Percentiles rank a stretch among this genome's conserved stretches.
phyloP scores from a whole-genome alignment of 2,888 invertebrate species.

The Cantharis flavilabris region DNA sequence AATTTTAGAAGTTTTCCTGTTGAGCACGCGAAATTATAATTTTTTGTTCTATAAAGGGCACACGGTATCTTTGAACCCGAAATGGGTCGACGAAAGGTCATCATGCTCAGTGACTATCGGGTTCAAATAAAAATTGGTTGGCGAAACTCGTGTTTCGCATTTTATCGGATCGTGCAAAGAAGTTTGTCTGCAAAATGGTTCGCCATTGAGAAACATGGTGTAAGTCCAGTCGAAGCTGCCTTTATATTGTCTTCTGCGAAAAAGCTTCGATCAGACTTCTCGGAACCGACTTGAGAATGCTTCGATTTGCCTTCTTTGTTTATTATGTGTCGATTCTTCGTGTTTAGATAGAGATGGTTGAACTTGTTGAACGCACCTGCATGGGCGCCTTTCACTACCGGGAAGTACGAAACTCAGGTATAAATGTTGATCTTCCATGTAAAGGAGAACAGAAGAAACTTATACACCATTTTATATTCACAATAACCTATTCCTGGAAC shows the following conservation, averaged over 20 bases:
- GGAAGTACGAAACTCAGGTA: conserved; percentile 22
- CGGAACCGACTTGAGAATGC: conserved; percentile 41
- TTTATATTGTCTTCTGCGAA: conserved; percentile 44
- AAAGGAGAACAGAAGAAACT: neutral
- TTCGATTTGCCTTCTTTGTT: conserved; percentile 14
- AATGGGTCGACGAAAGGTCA: conserved; percentile 8
- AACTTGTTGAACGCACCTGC: conserved; percentile 36
- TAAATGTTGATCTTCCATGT: conserved; percentile 3
- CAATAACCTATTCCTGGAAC: neutral
- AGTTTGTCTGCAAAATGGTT: neutral
- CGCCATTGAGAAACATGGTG: neutral
- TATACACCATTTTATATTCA: neutral
- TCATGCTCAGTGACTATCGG: neutral
- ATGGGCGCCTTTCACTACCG: conserved; percentile 16
- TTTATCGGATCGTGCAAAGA: neutral
- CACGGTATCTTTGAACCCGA: conserved; percentile 3
- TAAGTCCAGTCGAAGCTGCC: neutral
- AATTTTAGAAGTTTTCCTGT: neutral
- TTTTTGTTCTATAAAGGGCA: neutral
- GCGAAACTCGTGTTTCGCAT: neutral
- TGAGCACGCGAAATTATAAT: neutral
- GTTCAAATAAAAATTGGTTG: neutral
- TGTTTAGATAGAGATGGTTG: conserved; percentile 18
- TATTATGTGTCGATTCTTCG: neutral
- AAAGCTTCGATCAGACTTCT: conserved; percentile 50